Conservation (phyloP, 2,113 vertebrate genomes). For the Bothrops jararaca region DNA sequence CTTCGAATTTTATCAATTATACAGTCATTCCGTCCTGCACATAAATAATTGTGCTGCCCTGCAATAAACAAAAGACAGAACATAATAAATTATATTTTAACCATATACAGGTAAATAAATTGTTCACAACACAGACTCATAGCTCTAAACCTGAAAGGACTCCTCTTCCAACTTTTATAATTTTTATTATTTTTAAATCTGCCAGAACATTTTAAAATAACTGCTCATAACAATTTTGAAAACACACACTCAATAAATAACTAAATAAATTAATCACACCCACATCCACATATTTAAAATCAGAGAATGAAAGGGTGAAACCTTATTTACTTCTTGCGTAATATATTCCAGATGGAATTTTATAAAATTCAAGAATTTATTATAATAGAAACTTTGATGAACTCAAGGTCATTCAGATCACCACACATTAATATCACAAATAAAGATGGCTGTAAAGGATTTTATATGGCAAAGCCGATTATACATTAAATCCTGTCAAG, state of each 20-base stretch:
- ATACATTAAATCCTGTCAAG: not conserved
- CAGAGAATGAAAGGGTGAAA: not conserved
- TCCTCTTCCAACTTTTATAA: not conserved
- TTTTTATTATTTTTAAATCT: not conserved
- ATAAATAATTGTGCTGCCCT: slow-evolving; percentile 99
- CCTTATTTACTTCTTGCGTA: not conserved
- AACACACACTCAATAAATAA: not conserved
- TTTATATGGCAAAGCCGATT: not conserved
- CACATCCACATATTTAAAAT: not conserved
- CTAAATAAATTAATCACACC: not conserved
- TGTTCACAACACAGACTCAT: not conserved
- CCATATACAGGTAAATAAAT: not conserved
- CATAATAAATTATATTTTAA: not conserved
- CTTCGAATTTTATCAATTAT: slow-evolving; percentile 99
- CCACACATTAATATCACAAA: not conserved
- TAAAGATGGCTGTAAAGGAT: not conserved
- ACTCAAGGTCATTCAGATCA: not conserved
- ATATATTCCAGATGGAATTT: not conserved
- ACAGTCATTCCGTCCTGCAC: slow-evolving; percentile 97
- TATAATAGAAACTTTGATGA: not conserved
- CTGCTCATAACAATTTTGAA: not conserved
- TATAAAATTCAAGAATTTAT: not conserved
- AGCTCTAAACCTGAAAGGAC: not conserved
- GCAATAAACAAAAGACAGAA: slow-evolving; percentile 52
- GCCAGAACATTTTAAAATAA: not conserved